Base-by-base conservation (phyloP, 2,113 vertebrate genomes). In the Asarcornis scutulata region DNA sequence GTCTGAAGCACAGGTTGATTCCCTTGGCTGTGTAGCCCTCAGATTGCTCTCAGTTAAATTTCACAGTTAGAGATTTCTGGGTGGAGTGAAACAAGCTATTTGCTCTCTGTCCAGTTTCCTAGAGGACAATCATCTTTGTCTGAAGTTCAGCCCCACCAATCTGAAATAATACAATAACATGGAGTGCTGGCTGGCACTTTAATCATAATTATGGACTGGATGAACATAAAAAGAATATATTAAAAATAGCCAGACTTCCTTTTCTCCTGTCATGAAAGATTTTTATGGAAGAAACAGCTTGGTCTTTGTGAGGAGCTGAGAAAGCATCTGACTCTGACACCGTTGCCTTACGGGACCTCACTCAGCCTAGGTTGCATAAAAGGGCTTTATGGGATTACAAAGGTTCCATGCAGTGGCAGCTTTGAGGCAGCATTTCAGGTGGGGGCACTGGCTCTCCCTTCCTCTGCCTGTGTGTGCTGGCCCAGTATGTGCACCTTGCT, bases 301-400 rank as follows among this genome's bases (percentile, higher is more conserved):
- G 1, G 66, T 63, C 69, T 96, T 87, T 95, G 92, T 94, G 95
- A 79, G 73, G 94, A 73, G 44, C 69, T 83, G 86, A 83, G 89
- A 95, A 89, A 53, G 91, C 82, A 69, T 94, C 91, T 12, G 67
- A 94, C 73, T 58, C 72, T 83, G 96, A 95, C 95, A 94, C 81
- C 16, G 20, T 96, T 95, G 93, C 97, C 97, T 96, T 66, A 91
- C 67, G 1, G 88, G 96, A 97, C 91, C 94, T 94, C 63, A 1
- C 82, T 88, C 83, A 78, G 90, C 80, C 21, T 55, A 59, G 80
- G 72, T 96, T 93, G 95, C 91, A 87, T 96, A 94, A 96, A 97
- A 93, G 84, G 86, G 94, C 36, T 97, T 95, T 96, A 73, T 88
- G 50, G 97, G 95, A 97, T 97, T 97, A 97, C 32, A 20, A 77